Evolutionary conservation across 2,888 invertebrate species (phyloP).

Genomic region (Augochlorella aurata): DNA sequence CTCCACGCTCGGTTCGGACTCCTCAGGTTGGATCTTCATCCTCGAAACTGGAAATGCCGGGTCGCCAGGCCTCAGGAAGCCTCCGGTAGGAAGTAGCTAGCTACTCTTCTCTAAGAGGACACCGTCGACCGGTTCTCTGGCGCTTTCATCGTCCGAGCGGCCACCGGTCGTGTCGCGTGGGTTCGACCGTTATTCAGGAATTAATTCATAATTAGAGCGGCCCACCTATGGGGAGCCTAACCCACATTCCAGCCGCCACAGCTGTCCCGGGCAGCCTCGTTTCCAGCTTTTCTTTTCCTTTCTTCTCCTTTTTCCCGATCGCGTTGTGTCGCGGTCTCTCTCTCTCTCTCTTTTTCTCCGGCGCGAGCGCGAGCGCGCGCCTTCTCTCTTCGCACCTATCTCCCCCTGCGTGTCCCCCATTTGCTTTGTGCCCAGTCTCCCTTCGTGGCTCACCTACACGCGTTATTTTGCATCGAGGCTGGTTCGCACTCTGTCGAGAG

Average conservation of each 20-base stretch:
- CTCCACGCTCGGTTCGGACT: too few relatives aligned
- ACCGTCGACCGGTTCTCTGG: slow-evolving; percentile 67
- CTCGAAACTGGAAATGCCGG: too few relatives aligned
- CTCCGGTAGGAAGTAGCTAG: not conserved
- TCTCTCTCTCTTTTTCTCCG: not conserved
- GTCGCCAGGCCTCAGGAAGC: not conserved
- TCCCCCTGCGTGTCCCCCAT: not conserved
- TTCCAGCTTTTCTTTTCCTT: slow-evolving; percentile 66
- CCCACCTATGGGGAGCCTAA: slow-evolving; percentile 74
- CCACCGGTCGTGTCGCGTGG: slow-evolving; percentile 68
- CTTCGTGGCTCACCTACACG: slow-evolving; percentile 67
- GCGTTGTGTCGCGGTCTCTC: not conserved
- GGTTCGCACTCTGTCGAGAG: slow-evolving; percentile 23
- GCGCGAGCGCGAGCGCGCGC: too few relatives aligned
- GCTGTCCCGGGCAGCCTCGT: slow-evolving; percentile 70
- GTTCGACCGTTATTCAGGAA: slow-evolving; percentile 80
- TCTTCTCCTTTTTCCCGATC: slow-evolving; percentile 33
- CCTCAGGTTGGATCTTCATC: too few relatives aligned
- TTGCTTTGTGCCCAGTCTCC: slow-evolving; percentile 12
- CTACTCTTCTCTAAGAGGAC: not conserved
- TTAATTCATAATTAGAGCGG: slow-evolving; percentile 81
- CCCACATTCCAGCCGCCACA: slow-evolving; percentile 76
- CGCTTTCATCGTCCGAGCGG: slow-evolving; percentile 51
- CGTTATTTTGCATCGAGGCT: slow-evolving; percentile 54
- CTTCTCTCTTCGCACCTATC: not conserved